Base-by-base conservation (phyloP, 2,888 invertebrate genomes). In the Lordiphosa fenestrarum region DNA sequence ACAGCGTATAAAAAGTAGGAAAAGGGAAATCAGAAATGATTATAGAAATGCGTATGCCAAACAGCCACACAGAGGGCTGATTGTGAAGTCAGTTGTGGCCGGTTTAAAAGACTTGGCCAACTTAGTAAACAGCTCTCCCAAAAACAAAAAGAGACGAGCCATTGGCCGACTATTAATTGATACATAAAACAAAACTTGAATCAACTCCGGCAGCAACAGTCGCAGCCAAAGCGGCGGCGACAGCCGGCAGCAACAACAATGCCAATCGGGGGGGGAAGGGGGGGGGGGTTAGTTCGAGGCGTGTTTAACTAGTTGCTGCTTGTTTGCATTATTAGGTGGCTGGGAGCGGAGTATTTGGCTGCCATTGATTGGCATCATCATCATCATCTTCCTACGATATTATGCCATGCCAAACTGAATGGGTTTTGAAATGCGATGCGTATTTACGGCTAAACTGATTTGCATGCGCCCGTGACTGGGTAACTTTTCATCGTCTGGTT, bases 331-430 rank as follows among this genome's bases (percentile, higher is more conserved):
- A 23, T 47, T 53, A 23, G 42, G 30, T n/a, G 38, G 39, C 36
- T 7, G n/a, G 23, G 30, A 21, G 49, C 56, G 15, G 56, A 21
- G 56, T 52, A 33, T 23, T 44, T 10, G 12, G 42, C 33, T 62
- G 53, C 56, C 73, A 77, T 81, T 75, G 74, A 77, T 75, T 81
- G 65, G 51, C 53, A 64, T 70, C 73, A 67, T 51, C 35, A 65
- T 25, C 25, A 25, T 7, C 25, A 25, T 25, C 25, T 7, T 25
- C 7, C 9, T 30, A 30, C 30, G 9, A 30, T 30, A 30, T 49
- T 62, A 63, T 44, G 61, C 67, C 19, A 71, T 69, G 66, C 59
- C 65, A 80, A 74, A 61, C 63, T 40, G 21, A 75, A 65, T 69
- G 62, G 52, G 59, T 81, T 54, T 68, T 48, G 65, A 44, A 76